phyloP scores from a whole-genome alignment of 2,113 vertebrate species.

The Phalacrocorax carbo region DNA sequence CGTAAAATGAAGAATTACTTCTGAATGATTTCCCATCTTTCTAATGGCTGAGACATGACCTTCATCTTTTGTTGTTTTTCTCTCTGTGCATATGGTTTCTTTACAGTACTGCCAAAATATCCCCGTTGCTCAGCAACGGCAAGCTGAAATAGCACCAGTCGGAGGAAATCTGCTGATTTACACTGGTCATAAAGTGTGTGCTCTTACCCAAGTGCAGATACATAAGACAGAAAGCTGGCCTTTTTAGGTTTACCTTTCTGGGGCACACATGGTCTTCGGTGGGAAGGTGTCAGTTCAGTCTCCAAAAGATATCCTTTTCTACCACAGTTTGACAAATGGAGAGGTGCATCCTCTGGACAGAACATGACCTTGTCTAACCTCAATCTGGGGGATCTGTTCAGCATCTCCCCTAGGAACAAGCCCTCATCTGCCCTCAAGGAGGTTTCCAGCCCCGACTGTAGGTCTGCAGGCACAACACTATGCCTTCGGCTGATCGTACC shows the following conservation, averaged over 20 bases:
- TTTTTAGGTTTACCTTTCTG: no score
- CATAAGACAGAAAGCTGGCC: not conserved
- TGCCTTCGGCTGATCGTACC: rapidly evolving
- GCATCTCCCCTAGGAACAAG: no score
- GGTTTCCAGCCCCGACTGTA: no score
- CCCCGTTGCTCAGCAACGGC: constrained; percentile 50
- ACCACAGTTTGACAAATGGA: no score
- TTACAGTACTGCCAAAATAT: not conserved
- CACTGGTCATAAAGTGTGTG: not conserved
- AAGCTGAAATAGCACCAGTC: not conserved
- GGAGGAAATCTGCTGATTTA: not conserved
- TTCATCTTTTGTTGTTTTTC: not conserved
- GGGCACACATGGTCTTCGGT: no score
- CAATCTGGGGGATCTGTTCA: no score
- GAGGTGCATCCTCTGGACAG: no score
- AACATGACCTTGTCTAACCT: no score
- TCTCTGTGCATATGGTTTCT: not conserved
- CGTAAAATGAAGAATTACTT: not conserved
- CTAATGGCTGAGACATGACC: not conserved
- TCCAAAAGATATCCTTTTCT: no score
- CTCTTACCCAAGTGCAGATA: not conserved
- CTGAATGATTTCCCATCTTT: not conserved
- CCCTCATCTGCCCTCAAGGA: no score
- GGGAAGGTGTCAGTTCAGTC: no score
- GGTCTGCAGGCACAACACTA: no score